Evolutionary conservation across 1,140 invertebrate genomes (phyloP).

Genomic region (Brachionus calyciflorus): DNA sequence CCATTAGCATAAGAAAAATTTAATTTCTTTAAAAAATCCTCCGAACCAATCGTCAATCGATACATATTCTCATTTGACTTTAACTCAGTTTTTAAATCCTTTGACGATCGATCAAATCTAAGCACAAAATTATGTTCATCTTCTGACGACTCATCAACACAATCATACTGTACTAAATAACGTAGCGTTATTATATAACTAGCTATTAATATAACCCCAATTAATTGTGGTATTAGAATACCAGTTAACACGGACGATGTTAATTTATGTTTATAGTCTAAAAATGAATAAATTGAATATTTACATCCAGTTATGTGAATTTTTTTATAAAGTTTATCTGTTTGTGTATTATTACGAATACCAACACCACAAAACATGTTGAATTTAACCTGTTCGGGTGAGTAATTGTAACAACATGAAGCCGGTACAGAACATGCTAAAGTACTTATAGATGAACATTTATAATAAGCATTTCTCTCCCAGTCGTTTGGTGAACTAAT

Average conservation of each 20-base stretch:
- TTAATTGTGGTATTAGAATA: constrained; percentile 18
- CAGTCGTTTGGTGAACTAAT: constrained; percentile 42
- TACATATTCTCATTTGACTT: too few species aligned
- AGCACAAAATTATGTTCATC: background rate
- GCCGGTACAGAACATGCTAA: constrained; percentile 26
- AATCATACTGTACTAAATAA: constrained; percentile 31
- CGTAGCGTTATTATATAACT: constrained; percentile 26
- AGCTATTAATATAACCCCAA: constrained; percentile 15
- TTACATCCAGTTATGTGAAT: constrained; percentile 42
- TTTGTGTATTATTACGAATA: background rate
- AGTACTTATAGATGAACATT: constrained; percentile 24
- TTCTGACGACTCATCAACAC: background rate
- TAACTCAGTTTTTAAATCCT: too few species aligned
- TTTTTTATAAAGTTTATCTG: background rate
- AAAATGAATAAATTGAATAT: constrained; percentile 40
- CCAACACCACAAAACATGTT: constrained; percentile 40
- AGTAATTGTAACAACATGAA: constrained; percentile 30
- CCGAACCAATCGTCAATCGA: too few species aligned
- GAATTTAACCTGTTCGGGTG: background rate
- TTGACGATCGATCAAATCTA: background rate
- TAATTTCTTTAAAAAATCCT: too few species aligned
- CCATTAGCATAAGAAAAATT: too few species aligned
- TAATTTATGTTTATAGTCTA: constrained; percentile 38
- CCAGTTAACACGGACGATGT: constrained; percentile 15
- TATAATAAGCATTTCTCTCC: constrained; percentile 33